Evolutionary conservation across 2,113 vertebrate species (phyloP).

Genomic region (Oncorhynchus masou): DNA sequence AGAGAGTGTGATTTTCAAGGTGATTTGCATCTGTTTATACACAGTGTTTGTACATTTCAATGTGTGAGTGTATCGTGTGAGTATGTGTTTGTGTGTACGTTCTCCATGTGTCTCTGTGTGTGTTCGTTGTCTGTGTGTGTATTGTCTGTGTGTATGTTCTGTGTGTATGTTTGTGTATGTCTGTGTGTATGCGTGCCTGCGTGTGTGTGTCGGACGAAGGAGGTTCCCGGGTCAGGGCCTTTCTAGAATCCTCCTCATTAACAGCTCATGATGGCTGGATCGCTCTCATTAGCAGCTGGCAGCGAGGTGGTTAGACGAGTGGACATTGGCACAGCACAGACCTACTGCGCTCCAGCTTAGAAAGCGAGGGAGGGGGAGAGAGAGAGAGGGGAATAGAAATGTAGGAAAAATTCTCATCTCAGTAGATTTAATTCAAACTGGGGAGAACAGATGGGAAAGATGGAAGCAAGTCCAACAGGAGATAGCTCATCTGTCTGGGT

Average conservation of each 20-base stretch:
- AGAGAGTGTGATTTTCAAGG: constrained; percentile 20
- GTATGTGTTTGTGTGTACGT: constrained; percentile 16
- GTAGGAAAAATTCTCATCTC: constrained; percentile 80
- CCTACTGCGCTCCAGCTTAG: constrained; percentile 76
- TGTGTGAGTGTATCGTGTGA: background rate
- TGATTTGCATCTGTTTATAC: no score
- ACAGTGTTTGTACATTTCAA: constrained; percentile 15
- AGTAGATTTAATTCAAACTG: constrained; percentile 99
- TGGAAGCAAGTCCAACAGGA: constrained; percentile 88
- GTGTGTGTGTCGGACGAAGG: constrained; percentile 47
- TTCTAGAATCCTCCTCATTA: constrained; percentile 87
- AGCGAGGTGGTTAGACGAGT: constrained; percentile 82
- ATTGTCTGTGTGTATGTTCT: no score
- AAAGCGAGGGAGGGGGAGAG: constrained; percentile 51
- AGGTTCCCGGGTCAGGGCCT: constrained; percentile 71
- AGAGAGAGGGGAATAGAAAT: constrained; percentile 8
- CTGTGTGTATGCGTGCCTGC: constrained; percentile 9
- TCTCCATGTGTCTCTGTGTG: no score
- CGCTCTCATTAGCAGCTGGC: constrained; percentile 92
- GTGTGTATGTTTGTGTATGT: background rate
- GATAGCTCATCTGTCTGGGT: constrained; percentile 90
- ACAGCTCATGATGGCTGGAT: constrained; percentile 87
- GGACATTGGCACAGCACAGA: constrained; percentile 82
- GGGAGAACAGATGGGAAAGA: constrained; percentile 96
- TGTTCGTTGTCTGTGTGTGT: no score